Evolutionary conservation across 2,888 invertebrate genomes (phyloP), one percentile per base, ranked within the genome.

Genomic region (Lacanobia oleracea): DNA sequence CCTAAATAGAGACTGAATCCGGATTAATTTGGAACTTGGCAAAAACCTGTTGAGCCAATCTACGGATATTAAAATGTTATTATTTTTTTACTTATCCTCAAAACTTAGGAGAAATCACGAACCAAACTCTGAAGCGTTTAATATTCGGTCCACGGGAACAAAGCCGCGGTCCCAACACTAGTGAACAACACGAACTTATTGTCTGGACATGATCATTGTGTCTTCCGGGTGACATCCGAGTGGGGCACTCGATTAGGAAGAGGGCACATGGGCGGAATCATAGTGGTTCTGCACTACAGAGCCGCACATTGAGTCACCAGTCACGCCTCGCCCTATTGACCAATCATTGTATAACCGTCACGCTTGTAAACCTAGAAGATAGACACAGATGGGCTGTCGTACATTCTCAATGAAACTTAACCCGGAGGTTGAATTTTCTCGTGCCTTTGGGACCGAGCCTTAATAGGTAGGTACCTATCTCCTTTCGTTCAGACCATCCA

Each of bases 131-230:
- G 21, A 21, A 21, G 21, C 8, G 43, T 70, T 82, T 60, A 21
- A 61, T 56, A 63, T 78, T 78, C 43, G 9, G 50, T 56, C 51
- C 40, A 67, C 59, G 57, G 45, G 37, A 67, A 51, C 54, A 70
- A 63, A 63, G 33, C 37, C 21, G 50, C 21, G 48, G 57, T 23
- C 23, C 54, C 72, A 59, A 68, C 61, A 79, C 73, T 67, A 64
- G 73, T 33, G 63, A 64, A 67, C 60, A 63, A 75, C 50, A 70
- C 56, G 53, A 61, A 54, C 54, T 75, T 72, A 75, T 75, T 83
- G 67, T 83, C 72, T 70, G 81, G 69, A 72, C 83, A 80, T 69
- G 73, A 83, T 75, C 76, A 83, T 70, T 72, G 83, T 71, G 51
- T 69, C 64, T 83, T 75, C 71, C 84, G 84, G 66, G 56, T 67